Evolutionary conservation across 2,113 vertebrate species (phyloP), one percentile per base, ranked within the genome.

Genomic region (Saguinus imperator): DNA sequence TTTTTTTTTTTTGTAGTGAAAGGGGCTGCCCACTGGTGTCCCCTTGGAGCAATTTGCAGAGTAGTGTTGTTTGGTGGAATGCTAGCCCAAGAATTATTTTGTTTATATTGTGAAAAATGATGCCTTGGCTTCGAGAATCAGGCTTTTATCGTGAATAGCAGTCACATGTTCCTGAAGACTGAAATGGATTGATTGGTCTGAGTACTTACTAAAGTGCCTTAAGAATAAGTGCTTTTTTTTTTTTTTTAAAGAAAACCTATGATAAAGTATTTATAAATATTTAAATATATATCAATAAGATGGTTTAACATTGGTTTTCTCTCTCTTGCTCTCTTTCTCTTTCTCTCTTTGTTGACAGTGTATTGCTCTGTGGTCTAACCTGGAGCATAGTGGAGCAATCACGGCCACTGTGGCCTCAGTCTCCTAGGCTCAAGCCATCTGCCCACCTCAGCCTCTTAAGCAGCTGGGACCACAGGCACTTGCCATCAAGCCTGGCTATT

Each of bases 1-100:
- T 61, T 61, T 58, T 25, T 27, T 50, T 97, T 97, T 97, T 96
- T 97, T 82, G 68, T 18, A 29, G 94, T 50, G 86, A 68, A 57
- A 52, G 86, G 55, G 92, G 58, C 82, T 95, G 91, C 96, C n/a
- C 75, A 66, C 11, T 89, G 76, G 27, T 87, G 55, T 84, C 87
- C 12, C 0, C 37, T 58, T 20, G 35, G 91, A 87, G 82, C 73
- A 43, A 85, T 7, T 48, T 23, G 23, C n/a, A 77, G 66, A 87
- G 40, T 50, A 45, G 75, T 81, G 6, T 55, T 37, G 21, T 18
- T 87, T 72, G 1, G 27, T 14, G 89, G 76, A 96, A 92, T 57
- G 16, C 73, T 73, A n/a, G 87, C 43, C 21, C 13, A 76, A 88
- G 43, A 21, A 95, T 76, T 3, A 0, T 32, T 32, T 48, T 64